Base-by-base conservation (phyloP, 1,140 invertebrate genomes). In the Drosophila takahashii region DNA sequence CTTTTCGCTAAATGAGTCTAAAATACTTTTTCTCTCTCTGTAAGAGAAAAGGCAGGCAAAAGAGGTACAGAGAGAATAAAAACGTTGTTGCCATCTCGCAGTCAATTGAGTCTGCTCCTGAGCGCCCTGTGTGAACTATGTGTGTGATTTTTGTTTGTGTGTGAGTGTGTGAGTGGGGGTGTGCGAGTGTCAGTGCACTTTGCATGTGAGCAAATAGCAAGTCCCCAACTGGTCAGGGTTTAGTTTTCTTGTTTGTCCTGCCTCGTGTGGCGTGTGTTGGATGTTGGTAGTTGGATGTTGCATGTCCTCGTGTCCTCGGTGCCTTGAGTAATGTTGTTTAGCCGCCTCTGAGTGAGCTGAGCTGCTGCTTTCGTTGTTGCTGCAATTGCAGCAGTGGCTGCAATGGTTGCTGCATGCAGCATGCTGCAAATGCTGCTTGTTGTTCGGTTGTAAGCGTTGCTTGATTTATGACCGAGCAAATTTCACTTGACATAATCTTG, bases 291-390 rank as follows among this genome's bases (percentile, higher is more conserved):
- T 48, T 70, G 64, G 50, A 70, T 47, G 42, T 57, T 70, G 50
- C 69, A 58, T 72, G 53, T 39, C 44, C 32, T 53, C 62, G 51
- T 51, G 52, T 74, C 37, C 34, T 53, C 42, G 36, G 64, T 47
- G 61, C 52, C 72, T 76, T 76, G 72, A 76, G 72, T 76, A 76
- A 76, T 76, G 71, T 76, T 76, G 52, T 66, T 76, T 52, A 47
- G 72, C 16, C 36, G 32, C 60, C 53, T 51, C 71, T 45, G 52
- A 66, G 60, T 34, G 36, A 44, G 29, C 56, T n/a, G 54, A 44
- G 10, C 37, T 39, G 60, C 15, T 36, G 47, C n/a, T 50, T 52
- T 52, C 36, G 50, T 27, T 16, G 0, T 8, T 41, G 52, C 52
- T 42, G 15, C 27, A 10, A 32, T 18, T 58, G 54, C 22, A 15